phyloP scores from a whole-genome alignment of 2,797 vertebrate genomes.

The Furcifer pardalis region DNA sequence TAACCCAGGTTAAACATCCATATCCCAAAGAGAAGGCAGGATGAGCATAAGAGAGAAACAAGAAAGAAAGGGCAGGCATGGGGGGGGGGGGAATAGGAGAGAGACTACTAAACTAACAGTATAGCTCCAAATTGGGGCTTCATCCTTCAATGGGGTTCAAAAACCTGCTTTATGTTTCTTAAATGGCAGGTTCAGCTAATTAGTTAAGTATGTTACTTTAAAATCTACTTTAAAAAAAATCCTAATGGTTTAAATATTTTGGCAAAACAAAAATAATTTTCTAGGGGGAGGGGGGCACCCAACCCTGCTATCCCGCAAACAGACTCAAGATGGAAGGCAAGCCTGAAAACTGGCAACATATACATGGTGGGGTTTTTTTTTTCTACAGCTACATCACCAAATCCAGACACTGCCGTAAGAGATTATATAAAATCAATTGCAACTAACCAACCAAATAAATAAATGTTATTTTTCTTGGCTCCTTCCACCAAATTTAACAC shows the following conservation, averaged over 20 bases:
- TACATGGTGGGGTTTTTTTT: constrained; percentile 47
- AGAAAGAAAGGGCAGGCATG: background rate
- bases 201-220: background rate
- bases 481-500: constrained; percentile 31
- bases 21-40: constrained; percentile 34
- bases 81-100: background rate
- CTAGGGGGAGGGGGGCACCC: constrained; percentile 32
- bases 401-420: background rate
- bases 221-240: constrained; percentile 9
- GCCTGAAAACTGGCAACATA: constrained; percentile 20
- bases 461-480: constrained; percentile 30
- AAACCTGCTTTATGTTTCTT: constrained; percentile 9
- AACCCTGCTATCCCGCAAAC: background rate
- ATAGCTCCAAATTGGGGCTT: constrained; percentile 35
- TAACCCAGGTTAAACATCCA: constrained; percentile 70
- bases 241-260: background rate
- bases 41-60: constrained; percentile 21
- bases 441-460: too few relatives aligned
- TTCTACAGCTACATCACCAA: constrained; percentile 35
- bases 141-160: background rate
- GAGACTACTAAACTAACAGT: background rate
- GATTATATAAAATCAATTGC: background rate
- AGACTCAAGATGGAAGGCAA: constrained; percentile 42
- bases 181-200: constrained; percentile 19
- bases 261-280: rapidly evolving